Evolutionary conservation across 2,113 vertebrate genomes (phyloP), one percentile per base, ranked within the genome.

Genomic region (Callospermophilus lateralis): DNA sequence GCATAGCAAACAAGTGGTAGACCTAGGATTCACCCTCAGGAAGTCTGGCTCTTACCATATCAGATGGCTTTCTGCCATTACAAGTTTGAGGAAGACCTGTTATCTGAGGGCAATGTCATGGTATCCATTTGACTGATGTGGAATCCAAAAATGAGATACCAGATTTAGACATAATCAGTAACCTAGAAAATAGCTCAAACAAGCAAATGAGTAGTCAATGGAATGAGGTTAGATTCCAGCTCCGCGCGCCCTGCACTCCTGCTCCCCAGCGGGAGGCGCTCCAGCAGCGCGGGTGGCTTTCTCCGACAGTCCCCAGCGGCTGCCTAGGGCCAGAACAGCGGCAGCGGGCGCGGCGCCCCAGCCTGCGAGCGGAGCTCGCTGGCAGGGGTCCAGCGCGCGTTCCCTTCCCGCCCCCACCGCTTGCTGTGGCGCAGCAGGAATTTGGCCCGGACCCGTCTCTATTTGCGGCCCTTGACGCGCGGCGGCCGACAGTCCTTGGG

Each of bases 381-480:
- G 88, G 80, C 76, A 1, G 76, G 48, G 94, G 85, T 96, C 61
- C 39, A 92, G 72, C 96, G 93, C 93, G 76, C 90, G 65, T 58
- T 61, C 78, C 84, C 67, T 76, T 87, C 95, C 96, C 55, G 61
- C 92, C 90, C 95, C 91, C 94, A n/a, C 84, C 61, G 84, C 83
- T 63, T 93, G 90, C 95, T 88, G 97, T 97, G 97, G 97, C 97
- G 97, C 97, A 97, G 97, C 94, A 93, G 96, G 97, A 97, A 97
- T 97, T 97, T 90, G 97, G 96, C 90, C 84, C 65, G 89, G 93
- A 68, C 86, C 90, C 39, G 91, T 87, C 90, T 32, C 96, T 97
- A 97, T 97, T 97, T 70, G 97, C 87, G 74, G 96, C 76, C 83
- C 34, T 10, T 94, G 93, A 96, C 96, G 92, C 89, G 74, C 89